A percentile compares a stretch with the other conserved stretches of the same genome.
Evolutionary conservation across 2,888 invertebrate genomes (phyloP).

Genomic region (Theretra japonica): DNA sequence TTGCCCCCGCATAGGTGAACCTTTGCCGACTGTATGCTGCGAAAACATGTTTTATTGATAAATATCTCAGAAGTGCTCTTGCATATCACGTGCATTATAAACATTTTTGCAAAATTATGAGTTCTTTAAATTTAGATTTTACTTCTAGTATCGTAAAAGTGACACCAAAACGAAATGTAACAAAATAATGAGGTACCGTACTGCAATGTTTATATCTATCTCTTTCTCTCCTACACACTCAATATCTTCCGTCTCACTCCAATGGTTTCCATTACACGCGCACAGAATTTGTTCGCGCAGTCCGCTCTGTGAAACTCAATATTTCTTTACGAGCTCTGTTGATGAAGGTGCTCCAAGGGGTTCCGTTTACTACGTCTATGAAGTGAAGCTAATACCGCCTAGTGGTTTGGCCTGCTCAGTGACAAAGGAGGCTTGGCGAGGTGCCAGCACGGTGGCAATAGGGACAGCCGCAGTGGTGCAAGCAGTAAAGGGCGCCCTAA

Average conservation of each 20-base stretch:
- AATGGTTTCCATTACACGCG: too few relatives aligned
- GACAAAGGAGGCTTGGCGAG: slow-evolving; percentile 15
- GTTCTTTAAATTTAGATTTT: neutral
- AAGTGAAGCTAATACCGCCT: slow-evolving; percentile 11
- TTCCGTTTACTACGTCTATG: neutral
- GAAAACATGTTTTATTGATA: slow-evolving; percentile 11
- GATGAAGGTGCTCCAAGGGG: neutral
- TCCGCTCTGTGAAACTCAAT: too few relatives aligned
- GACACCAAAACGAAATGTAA: too few relatives aligned
- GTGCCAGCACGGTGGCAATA: slow-evolving; percentile 17
- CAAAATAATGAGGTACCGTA: too few relatives aligned
- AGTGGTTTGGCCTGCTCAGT: neutral
- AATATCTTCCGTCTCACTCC: too few relatives aligned
- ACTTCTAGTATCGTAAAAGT: too few relatives aligned
- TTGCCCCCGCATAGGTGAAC: slow-evolving; percentile 44
- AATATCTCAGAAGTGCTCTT: neutral
- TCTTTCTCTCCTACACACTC: too few relatives aligned
- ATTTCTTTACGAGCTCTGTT: neutral
- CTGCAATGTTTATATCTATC: too few relatives aligned
- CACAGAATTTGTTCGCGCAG: too few relatives aligned
- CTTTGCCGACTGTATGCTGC: slow-evolving; percentile 13
- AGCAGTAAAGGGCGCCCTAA: slow-evolving; percentile 23
- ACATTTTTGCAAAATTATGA: neutral
- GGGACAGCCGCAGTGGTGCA: slow-evolving; percentile 22
- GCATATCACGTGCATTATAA: neutral